Percentiles rank a stretch among this genome's conserved stretches.
phyloP scores from a whole-genome alignment of 2,113 vertebrate species.

The Acrocephalus arundinaceus region DNA sequence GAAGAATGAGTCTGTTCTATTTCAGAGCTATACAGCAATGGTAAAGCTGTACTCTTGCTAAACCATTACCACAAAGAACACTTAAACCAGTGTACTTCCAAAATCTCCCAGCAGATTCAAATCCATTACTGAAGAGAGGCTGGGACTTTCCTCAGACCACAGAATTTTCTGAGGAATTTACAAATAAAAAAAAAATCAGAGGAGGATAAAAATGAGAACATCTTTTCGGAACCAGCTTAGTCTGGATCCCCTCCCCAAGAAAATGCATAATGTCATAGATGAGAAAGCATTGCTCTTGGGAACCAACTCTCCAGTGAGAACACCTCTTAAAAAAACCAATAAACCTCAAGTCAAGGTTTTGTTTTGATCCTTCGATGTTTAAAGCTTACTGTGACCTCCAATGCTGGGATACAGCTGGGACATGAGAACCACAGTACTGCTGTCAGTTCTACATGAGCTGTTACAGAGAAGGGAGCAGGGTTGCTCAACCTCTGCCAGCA shows the following conservation, averaged over 20 bases:
- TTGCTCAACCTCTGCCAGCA: slow-evolving; percentile 6
- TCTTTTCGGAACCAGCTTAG: background rate
- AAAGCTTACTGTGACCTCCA: background rate
- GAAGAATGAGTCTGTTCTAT: background rate
- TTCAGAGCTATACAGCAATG: background rate
- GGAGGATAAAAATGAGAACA: background rate
- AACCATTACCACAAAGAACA: background rate
- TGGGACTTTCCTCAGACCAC: background rate
- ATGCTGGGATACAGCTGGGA: slow-evolving; percentile 33
- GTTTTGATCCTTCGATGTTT: background rate
- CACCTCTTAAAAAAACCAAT: background rate
- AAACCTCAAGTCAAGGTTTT: background rate
- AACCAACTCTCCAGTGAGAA: background rate
- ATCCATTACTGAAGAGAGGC: background rate
- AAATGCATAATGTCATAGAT: background rate
- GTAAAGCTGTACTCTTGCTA: background rate
- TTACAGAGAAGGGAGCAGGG: background rate
- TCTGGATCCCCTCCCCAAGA: background rate
- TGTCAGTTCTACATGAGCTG: slow-evolving; percentile 50
- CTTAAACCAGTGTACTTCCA: background rate
- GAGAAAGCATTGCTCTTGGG: background rate
- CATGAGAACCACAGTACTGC: slow-evolving; percentile 22
- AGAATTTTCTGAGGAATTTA: background rate
- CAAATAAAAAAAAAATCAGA: background rate
- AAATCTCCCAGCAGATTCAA: background rate